phyloP scores from a whole-genome alignment of 1,140 invertebrate species.

The Scaptomyza graminum region DNA sequence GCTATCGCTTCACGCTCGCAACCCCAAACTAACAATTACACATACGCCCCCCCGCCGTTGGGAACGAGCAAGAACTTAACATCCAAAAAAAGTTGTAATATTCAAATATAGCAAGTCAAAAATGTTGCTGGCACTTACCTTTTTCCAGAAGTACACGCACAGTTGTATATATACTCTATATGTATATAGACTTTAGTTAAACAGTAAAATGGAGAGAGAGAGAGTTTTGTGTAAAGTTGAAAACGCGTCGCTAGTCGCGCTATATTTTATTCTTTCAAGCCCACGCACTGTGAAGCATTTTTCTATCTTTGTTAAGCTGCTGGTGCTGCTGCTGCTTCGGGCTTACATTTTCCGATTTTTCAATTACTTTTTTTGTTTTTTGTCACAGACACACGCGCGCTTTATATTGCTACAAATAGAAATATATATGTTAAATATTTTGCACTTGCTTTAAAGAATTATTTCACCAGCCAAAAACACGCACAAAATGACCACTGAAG shows the following conservation, averaged over 20 bases:
- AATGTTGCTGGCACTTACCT: conserved; percentile 34
- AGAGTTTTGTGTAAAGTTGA: conserved; percentile 32
- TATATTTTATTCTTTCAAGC: conserved; percentile 9
- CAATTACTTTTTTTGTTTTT: conserved; percentile 26
- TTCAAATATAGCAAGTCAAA: conserved; percentile 43
- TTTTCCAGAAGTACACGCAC: conserved; percentile 41
- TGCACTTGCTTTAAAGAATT: conserved; percentile 19
- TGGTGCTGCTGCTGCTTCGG: neutral
- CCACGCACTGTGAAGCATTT: conserved; percentile 35
- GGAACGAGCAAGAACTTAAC: neutral
- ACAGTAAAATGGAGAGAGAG: neutral
- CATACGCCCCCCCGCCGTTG: conserved; percentile 40
- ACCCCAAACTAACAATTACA: conserved; percentile 22
- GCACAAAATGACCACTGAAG: neutral
- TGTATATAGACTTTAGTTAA: conserved; percentile 22
- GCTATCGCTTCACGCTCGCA: neutral
- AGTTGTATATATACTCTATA: conserved; percentile 8
- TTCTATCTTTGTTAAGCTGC: conserved; percentile 4
- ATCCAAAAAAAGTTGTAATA: neutral
- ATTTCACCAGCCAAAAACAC: conserved; percentile 6
- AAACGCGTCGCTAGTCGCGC: conserved; percentile 11
- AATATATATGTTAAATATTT: conserved; percentile 9
- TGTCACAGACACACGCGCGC: conserved; percentile 59
- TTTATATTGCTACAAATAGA: conserved; percentile 11
- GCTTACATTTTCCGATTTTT: conserved; percentile 37